Base-by-base conservation (phyloP, 2,113 vertebrate genomes). In the Colossoma macropomum region DNA sequence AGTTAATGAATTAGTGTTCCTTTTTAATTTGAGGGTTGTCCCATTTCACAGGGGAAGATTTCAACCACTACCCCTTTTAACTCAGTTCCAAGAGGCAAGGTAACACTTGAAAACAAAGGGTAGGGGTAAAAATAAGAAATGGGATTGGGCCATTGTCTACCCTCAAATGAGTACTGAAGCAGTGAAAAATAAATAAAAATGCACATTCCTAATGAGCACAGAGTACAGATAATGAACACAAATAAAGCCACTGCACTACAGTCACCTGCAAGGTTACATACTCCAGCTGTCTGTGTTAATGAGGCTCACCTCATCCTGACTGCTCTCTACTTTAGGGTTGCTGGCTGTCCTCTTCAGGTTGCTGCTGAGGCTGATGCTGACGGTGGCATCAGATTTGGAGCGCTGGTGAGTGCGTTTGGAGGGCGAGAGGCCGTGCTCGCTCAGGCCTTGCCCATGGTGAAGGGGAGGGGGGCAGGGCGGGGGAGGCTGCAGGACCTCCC, bases 351-450 rank as follows among this genome's bases (percentile, higher is more conserved):
- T 95, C 89, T 99, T 99, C 87, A 99, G 92, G 92, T 96, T 97
- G 94, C 95, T 97, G 95, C 96, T 95, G 76, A 98, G 95, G 79
- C 96, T 98, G 92, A 98, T 94, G 92, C 95, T 95, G 72, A 93
- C 96, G 0, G 97, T 97, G 82, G 98, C 98, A 0, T 99, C 98
- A 0, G 97, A 99, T 86, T 99, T 99, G 86, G 98, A 99, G 84
- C 98, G 94, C 92, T 99, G 98, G 87, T 99, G 98, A 59, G 98
- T 99, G 88, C 98, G 92, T 90, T 98, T 98, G 85, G 97, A 97
- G 0, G 98, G 97, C 0, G 97, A 99, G 19, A 97, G 90, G 54
- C 94, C 90, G 28, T 87, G 91, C 4, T 98, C 97, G 0, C 80
- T 77, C 52, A 81, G 38, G 75, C 65, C 62, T 68, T 75, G 75